Evolutionary conservation across 1,140 invertebrate species (phyloP), one percentile per base, ranked within the genome.

Genomic region (Aricia agestis): DNA sequence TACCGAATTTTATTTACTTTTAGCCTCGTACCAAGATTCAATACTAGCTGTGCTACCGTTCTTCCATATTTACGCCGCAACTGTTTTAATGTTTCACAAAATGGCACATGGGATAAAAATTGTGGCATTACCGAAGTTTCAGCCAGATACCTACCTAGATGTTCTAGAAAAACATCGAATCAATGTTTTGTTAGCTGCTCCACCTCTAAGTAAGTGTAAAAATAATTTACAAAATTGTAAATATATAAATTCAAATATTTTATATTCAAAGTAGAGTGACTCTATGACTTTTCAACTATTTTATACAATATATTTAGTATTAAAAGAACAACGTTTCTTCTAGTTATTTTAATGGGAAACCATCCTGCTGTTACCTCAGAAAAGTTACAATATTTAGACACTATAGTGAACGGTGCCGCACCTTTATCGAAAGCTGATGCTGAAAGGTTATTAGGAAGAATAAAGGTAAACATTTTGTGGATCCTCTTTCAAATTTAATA

Each of bases 21-120:
- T 93, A 94, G 93, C 79, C 10, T 81, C 82, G 6, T 83, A 93
- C 71, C 94, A 95, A 83, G 94, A 94, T 45, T 85, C 93, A 0
- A 77, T 95, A 0, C 93, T 95, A 18, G 82, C 83, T 0, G 89
- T 98, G 5, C 83, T 98, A 42, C 97, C 97, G 2, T 95, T 97
- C 80, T 98, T 95, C 79, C 98, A 98, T 81, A 97, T 97, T 73
- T 98, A 96, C 82, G 97, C 96, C 0, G 92, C 97, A 36, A 93
- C 93, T 17, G 84, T 88, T 1, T 71, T 94, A 1, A 90, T 94
- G 82, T 83, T 95, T 1, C 86, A 93, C 67, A 92, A 92, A 74
- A 81, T 97, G 68, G 76, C 90, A 0, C 74, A 87, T 6, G 97
- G 97, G 0, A 82, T 85, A 0, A 95, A 95, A 79, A 67, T 96